Evolutionary conservation across 2,797 vertebrate species (phyloP).

Genomic region (Crocodylus rhombifer): DNA sequence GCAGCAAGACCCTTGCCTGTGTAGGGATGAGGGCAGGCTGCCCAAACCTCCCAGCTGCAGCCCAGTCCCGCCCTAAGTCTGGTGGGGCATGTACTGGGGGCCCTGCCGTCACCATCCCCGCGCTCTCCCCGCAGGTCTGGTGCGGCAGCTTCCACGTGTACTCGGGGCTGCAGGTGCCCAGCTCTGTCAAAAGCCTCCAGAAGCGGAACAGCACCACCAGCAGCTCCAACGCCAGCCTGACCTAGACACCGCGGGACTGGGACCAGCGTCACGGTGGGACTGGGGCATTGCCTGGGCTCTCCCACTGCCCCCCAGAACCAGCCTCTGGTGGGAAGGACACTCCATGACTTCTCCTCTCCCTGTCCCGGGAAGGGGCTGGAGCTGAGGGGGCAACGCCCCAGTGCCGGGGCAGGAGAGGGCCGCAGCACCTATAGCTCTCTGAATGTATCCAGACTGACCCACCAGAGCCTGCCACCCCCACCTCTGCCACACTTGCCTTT

Average conservation of each 20-base stretch:
- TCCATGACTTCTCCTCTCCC: neutral
- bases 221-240: constrained; percentile 95
- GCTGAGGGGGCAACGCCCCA: neutral
- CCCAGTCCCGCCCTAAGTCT: neutral
- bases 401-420: neutral
- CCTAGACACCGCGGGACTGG: constrained; percentile 73
- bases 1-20: neutral
- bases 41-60: too few species aligned
- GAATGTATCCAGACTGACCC: constrained; percentile 12
- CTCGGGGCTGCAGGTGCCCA: constrained; percentile 93
- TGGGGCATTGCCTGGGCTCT: too few species aligned
- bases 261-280: neutral
- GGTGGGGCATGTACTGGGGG: too few species aligned
- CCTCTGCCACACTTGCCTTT: neutral
- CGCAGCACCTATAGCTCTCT: neutral
- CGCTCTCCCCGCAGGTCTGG: constrained; percentile 87
- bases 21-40: too few species aligned
- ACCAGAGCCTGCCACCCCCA: neutral
- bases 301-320: too few species aligned
- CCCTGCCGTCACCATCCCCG: rapidly evolving
- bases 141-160: constrained; percentile 94
- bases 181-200: constrained; percentile 89
- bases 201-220: constrained; percentile 93
- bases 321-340: neutral
- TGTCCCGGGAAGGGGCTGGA: neutral